Evolutionary conservation across 2,888 invertebrate species (phyloP).

Genomic region (Boloria euphrosyne): DNA sequence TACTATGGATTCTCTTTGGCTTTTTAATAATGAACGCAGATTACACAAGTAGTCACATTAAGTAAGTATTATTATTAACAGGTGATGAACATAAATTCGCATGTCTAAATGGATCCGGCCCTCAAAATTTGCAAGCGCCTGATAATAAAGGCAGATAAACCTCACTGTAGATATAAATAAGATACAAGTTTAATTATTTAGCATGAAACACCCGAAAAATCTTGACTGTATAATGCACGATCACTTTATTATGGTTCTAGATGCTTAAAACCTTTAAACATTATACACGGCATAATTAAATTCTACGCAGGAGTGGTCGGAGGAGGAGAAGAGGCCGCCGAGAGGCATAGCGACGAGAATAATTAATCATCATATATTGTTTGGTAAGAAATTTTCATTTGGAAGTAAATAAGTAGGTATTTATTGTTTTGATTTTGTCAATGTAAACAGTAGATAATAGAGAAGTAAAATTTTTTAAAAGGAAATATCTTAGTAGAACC

Average conservation of each 20-base stretch:
- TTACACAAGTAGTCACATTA: neutral
- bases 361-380: conserved; percentile 80
- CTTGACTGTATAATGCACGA: neutral
- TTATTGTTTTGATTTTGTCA: too few relatives aligned
- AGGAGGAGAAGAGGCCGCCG: conserved; percentile 79
- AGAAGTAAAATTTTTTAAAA: too few relatives aligned
- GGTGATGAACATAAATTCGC: neutral
- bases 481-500: too few relatives aligned
- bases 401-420: too few relatives aligned
- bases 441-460: too few relatives aligned
- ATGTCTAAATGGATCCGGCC: conserved; percentile 16
- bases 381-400: conserved; percentile 57
- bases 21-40: neutral
- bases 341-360: conserved; percentile 81
- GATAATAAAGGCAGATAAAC: conserved; percentile 6
- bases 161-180: neutral
- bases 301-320: conserved; percentile 74
- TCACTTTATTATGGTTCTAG: neutral
- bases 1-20: neutral
- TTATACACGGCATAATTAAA: conserved; percentile 7
- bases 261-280: neutral
- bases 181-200: too few relatives aligned
- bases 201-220: conserved; percentile 35
- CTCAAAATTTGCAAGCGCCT: conserved; percentile 32
- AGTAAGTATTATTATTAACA: conserved; percentile 10